Evolutionary conservation across 1,140 invertebrate genomes (phyloP), one percentile per base, ranked within the genome.

Genomic region (Mycetomoellerius zeteki): DNA sequence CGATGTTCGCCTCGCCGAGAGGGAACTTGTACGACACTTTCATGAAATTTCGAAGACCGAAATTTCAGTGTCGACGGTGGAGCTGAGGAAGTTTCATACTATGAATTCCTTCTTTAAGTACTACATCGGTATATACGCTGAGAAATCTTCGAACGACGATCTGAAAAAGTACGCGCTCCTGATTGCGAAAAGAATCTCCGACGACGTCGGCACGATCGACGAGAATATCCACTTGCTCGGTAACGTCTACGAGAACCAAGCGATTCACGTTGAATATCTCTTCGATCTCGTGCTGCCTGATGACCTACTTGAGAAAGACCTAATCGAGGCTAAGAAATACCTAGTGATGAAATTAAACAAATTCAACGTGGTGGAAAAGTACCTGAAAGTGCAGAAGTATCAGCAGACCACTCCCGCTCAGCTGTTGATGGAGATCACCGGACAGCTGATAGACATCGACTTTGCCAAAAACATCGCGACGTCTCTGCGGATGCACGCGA

Each of bases 151-250:
- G 5, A 14, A 56, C n/a, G 14, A 56, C 3, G 19, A 71, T 16
- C 19, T 78, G 27, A 85, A 58, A 27, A 69, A 19, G 4, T 52
- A 80, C 6, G 82, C 88, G 21, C 5, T 58, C 0, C 50, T 88
- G 21, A 54, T 92, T 21, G 33, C 52, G 12, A 71, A 77, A 7
- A 85, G 90, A 30, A 72, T 92, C 0, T 21, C 86, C 21, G 65
- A 73, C 7, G 85, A 93, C 27, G 19, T 90, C 10, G 88, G 85
- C 19, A 64, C 62, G 5, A 89, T 92, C 30, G 88, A 86, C 30
- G 65, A 89, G n/a, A 93, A 93, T n/a, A 92, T 93, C 14, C 80
- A 91, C 54, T 37, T 85, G n/a, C 86, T 93, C 30, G 92, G 88
- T 5, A 81, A 71, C 4, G 84, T 89, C 21, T 92, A 90, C 56